phyloP scores from a whole-genome alignment of 1,140 invertebrate species.

The Carcinoscorpius rotundicauda region DNA sequence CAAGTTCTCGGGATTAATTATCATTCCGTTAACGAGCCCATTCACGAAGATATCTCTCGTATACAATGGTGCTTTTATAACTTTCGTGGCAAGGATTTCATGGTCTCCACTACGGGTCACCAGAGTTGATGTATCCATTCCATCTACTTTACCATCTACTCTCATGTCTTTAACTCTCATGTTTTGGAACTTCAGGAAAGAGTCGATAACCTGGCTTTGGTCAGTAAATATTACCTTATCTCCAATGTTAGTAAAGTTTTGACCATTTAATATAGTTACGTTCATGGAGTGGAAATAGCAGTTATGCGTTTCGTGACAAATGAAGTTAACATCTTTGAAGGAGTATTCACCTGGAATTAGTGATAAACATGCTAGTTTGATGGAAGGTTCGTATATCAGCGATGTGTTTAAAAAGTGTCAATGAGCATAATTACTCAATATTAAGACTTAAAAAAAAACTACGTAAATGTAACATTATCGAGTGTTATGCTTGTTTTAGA shows the following conservation, averaged over 20 bases:
- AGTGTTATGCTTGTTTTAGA: too few species aligned
- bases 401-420: too few species aligned
- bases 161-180: slow-evolving; percentile 7
- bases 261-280: slow-evolving; percentile 10
- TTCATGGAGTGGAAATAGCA: slow-evolving; percentile 9
- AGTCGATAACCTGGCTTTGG: slow-evolving; percentile 9
- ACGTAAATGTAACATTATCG: too few species aligned
- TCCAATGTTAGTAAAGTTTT: slow-evolving; percentile 12
- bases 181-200: slow-evolving; percentile 7
- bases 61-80: slow-evolving; percentile 1
- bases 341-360: slow-evolving; percentile 5
- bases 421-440: too few species aligned
- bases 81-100: slow-evolving; percentile 10
- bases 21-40: slow-evolving; percentile 12
- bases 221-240: slow-evolving; percentile 14
- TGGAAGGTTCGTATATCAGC: too few species aligned
- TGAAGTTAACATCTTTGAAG: slow-evolving; percentile 14
- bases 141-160: slow-evolving; percentile 12
- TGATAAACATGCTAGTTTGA: too few species aligned
- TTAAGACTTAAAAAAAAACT: too few species aligned
- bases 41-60: slow-evolving; percentile 7
- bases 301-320: slow-evolving; percentile 1
- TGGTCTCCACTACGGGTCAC: slow-evolving; percentile 18
- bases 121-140: slow-evolving; percentile 7
- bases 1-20: slow-evolving; percentile 10